These are phyloP conservation scores for Beris morrisii DNA, from an alignment of 2,888 invertebrate genomes.

Conservation along the genomic window DNA sequence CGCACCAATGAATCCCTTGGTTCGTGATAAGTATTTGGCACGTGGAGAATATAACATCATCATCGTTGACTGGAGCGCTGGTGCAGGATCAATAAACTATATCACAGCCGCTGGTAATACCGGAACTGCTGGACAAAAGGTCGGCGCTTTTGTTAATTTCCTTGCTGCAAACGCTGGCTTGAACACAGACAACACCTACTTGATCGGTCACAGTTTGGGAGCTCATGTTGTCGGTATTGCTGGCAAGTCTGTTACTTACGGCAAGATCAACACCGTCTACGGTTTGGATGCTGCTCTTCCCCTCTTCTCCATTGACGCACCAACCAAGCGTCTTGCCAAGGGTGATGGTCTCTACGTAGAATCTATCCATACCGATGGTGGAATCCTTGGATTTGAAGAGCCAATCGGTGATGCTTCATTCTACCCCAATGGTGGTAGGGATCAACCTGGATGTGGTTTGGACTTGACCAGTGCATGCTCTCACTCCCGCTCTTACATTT, in stretches of 20 bases:
- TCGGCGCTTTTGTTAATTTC: slow-evolving; percentile 48
- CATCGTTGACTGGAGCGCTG: slow-evolving; percentile 63
- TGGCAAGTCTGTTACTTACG: slow-evolving; percentile 60
- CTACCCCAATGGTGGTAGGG: slow-evolving; percentile 44
- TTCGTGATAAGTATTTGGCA: slow-evolving; percentile 59
- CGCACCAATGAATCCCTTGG: slow-evolving; percentile 44
- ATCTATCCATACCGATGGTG: slow-evolving; percentile 43
- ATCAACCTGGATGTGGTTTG: slow-evolving; percentile 43
- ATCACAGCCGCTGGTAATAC: slow-evolving; percentile 58
- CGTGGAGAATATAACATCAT: slow-evolving; percentile 63
- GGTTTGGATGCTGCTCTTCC: slow-evolving; percentile 48
- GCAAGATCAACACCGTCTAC: slow-evolving; percentile 60
- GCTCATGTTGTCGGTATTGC: slow-evolving; percentile 62
- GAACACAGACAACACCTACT: slow-evolving; percentile 57
- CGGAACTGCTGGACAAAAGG: slow-evolving; percentile 44
- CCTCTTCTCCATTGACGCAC: slow-evolving; percentile 42
- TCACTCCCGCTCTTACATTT: slow-evolving; percentile 31
- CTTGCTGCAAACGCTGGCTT: slow-evolving; percentile 57
- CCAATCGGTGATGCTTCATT: slow-evolving; percentile 43
- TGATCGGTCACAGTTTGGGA: slow-evolving; percentile 63
- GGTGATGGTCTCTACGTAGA: slow-evolving; percentile 42
- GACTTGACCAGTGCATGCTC: slow-evolving; percentile 33
- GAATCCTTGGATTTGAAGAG: slow-evolving; percentile 38
- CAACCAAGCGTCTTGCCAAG: slow-evolving; percentile 37
- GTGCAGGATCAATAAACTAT: slow-evolving; percentile 61